phyloP scores from a whole-genome alignment of 2,113 vertebrate genomes.

The Menura novaehollandiae region DNA sequence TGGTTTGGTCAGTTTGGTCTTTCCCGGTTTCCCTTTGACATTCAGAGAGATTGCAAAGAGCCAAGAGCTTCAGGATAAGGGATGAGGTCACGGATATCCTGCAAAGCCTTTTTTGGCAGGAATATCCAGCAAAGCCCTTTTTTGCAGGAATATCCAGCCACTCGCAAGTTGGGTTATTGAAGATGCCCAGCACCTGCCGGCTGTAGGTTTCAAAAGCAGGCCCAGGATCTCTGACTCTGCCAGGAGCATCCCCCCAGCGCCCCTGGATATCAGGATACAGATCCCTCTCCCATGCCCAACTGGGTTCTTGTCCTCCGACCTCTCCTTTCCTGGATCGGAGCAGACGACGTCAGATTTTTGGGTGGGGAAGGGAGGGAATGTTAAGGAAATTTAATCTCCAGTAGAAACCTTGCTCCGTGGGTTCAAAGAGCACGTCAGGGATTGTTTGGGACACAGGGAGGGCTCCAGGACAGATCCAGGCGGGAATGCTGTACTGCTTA shows the following conservation, averaged over 20 bases:
- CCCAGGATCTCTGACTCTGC: fast-evolving
- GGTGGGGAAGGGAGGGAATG: conserved; percentile 23
- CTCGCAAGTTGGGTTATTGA: background rate
- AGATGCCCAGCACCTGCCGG: background rate
- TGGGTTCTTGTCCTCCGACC: background rate
- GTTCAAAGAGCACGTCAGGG: conserved; percentile 18
- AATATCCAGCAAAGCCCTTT: background rate
- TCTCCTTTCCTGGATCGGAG: background rate
- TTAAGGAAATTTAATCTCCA: background rate
- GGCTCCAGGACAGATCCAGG: background rate
- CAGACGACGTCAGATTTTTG: conserved; percentile 22
- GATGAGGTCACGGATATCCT: conserved; percentile 6
- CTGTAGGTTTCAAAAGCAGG: background rate
- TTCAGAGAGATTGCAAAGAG: background rate
- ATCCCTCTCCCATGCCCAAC: background rate
- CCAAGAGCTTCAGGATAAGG: background rate
- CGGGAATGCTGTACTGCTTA: background rate
- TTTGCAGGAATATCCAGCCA: fast-evolving
- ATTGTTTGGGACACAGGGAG: background rate
- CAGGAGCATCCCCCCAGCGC: background rate
- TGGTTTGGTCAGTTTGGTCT: background rate
- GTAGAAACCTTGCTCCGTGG: fast-evolving
- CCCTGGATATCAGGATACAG: background rate
- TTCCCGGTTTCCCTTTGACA: background rate
- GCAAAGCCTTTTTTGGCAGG: background rate